phyloP scores from a whole-genome alignment of 1,140 invertebrate species.

The Drosophila seguyi region DNA sequence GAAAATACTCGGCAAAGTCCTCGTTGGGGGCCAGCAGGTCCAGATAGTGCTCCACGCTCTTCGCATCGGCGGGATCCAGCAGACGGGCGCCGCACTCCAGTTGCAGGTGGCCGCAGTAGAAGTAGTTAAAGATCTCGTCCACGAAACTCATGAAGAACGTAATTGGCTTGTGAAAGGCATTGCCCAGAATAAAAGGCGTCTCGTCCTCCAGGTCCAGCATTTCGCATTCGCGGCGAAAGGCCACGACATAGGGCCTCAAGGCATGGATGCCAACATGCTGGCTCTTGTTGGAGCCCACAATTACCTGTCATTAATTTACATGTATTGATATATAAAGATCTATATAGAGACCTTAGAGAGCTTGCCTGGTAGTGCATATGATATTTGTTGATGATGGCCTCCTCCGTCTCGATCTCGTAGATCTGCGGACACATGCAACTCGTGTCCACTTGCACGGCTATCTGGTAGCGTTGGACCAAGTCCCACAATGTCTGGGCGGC shows the following conservation, averaged over 20 bases:
- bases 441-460: slow-evolving; percentile 18
- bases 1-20: slow-evolving; percentile 73
- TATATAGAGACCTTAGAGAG: too few species aligned
- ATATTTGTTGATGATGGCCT: slow-evolving; percentile 54
- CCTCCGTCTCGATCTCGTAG: slow-evolving; percentile 43
- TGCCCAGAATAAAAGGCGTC: slow-evolving; percentile 55
- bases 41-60: slow-evolving; percentile 52
- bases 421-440: slow-evolving; percentile 48
- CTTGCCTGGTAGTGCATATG: slow-evolving; percentile 50
- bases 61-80: slow-evolving; percentile 63
- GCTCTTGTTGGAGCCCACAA: slow-evolving; percentile 45
- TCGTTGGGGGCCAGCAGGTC: slow-evolving; percentile 48
- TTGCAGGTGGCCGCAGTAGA: slow-evolving; percentile 49
- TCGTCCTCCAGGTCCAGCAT: slow-evolving; percentile 36
- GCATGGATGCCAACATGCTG: slow-evolving; percentile 10
- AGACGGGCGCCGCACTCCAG: slow-evolving; percentile 49
- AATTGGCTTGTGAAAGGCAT: slow-evolving; percentile 73
- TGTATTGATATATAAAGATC: background rate
- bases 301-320: background rate
- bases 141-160: slow-evolving; percentile 64
- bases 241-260: slow-evolving; percentile 37
- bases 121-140: slow-evolving; percentile 70
- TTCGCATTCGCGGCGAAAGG: slow-evolving; percentile 38
- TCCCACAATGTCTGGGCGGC: slow-evolving; percentile 47
- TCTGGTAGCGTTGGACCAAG: slow-evolving; percentile 37